Evolutionary conservation across 2,888 invertebrate species (phyloP), one percentile per base, ranked within the genome.

Genomic region (Oscheius onirici): DNA sequence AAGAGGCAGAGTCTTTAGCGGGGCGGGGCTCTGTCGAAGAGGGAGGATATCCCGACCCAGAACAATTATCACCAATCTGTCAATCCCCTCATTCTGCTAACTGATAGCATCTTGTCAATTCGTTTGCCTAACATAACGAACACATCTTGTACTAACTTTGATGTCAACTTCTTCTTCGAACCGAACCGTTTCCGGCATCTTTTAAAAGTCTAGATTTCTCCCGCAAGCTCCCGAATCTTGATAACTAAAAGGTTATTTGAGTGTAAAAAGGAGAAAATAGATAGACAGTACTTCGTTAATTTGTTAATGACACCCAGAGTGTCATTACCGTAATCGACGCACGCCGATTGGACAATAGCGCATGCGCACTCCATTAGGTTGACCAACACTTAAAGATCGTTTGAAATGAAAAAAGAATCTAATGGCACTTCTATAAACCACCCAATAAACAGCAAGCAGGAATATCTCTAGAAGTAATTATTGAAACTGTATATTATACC

Each of bases 61-160:
- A n/a, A 46, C 63, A 63, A 63, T 63, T 63, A 63, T 63, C 63
- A 63, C 63, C 63, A 63, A 63, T 63, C 63, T 63, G 63, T 63
- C 63, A 63, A 63, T 28, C 49, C 63, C 26, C 63, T 28, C 46
- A 26, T 49, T 63, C 40, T 34, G 15, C 15, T 40, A 13, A 15
- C n/a, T 28, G 49, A 63, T 49, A 63, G 46, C 26, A 46, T 49
- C 63, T 46, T 15, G 8, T 24, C 60, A n/a, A 43, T 60, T 15
- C n/a, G 17, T 49, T 49, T 20, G 2, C 49, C 10, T 10, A 49
- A 49, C 17, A 49, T 10, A 17, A 20, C n/a, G 17, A 20, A 20
- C 17, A n/a, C 13, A 5, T 3, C 8, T n/a, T n/a, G 13, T n/a
- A 10, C 13, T 46, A 46, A 5, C 46, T 3, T 15, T n/a, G n/a